Base-by-base conservation (phyloP, 2,888 invertebrate genomes). In the Dexiosoma caninum region DNA sequence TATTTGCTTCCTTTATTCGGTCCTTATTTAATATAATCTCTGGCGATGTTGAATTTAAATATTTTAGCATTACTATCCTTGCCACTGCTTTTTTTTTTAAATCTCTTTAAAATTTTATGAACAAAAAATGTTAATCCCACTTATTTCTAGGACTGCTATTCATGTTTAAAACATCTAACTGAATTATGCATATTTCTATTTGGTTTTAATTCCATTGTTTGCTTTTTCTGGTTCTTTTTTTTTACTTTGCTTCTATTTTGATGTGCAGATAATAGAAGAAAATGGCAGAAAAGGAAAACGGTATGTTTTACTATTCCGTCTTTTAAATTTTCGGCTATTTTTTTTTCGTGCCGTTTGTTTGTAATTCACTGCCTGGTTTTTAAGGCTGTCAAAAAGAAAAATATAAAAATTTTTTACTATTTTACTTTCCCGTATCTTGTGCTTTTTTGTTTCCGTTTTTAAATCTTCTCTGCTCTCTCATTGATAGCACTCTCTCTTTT, bases 371-470 rank as follows among this genome's bases (percentile, higher is more conserved):
- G 53, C 42, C 32, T 59, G 62, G 27, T 46, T 49, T 6, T 40
- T 16, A 30, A 67, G 57, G 35, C 30, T n/a, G n/a, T n/a, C n/a
- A n/a, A n/a, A n/a, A n/a, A n/a, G n/a, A n/a, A n/a, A n/a, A n/a
- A n/a, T 40, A 40, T n/a, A 40, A 62, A 49, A 21, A 30, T 21
- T 57, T 46, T 57, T 35, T 53, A 12, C 14, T 35, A n/a, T 42
- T 44, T 59, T 66, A 5, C 14, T 57, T 59, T 49, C 59, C 51
- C 14, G 32, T 10, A 74, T 64, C 79, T 69, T 69, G 59, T 76
- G 71, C 60, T 70, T 75, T 60, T 53, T 51, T 53, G 19, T n/a
- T 62, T 32, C 30, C n/a, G 2, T 27, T 53, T 30, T 21, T 10
- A 10, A 0, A 19, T 21, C n/a, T 53, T 57, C 64, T 66, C 53